Percentiles rank a stretch among this genome's conserved stretches.
Evolutionary conservation across 2,113 vertebrate species (phyloP).

Genomic region (Pagrus major): DNA sequence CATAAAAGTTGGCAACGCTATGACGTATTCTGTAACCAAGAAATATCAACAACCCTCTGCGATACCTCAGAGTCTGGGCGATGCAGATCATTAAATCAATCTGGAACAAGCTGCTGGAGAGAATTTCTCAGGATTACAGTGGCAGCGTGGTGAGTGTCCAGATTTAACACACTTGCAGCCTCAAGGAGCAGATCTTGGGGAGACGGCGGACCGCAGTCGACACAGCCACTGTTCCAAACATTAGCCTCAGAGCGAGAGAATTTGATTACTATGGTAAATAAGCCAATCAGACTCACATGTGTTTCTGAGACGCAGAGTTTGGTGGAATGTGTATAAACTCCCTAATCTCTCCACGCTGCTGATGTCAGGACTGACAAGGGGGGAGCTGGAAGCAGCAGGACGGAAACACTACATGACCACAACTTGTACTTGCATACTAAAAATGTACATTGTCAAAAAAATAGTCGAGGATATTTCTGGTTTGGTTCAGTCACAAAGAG

Average conservation of each 20-base stretch:
- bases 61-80: conserved; percentile 17
- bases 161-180: conserved; percentile 14
- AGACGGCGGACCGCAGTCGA: conserved; percentile 18
- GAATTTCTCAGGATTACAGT: conserved; percentile 22
- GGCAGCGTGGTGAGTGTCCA: conserved; percentile 11
- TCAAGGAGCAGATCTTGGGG: conserved; percentile 36
- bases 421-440: conserved; percentile 5
- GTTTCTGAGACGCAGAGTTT: conserved; percentile 35
- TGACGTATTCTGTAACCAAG: background rate
- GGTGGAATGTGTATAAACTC: conserved; percentile 50
- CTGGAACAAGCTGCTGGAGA: background rate
- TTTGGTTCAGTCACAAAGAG: background rate
- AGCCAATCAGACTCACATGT: conserved; percentile 47
- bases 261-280: conserved; percentile 63
- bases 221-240: conserved; percentile 40
- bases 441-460: conserved; percentile 6
- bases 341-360: conserved; percentile 35
- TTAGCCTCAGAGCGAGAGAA: conserved; percentile 33
- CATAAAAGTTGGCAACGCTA: conserved; percentile 31
- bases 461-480: conserved; percentile 37
- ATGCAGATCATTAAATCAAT: conserved; percentile 38
- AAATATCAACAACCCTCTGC: conserved; percentile 16
- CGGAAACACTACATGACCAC: conserved; percentile 17
- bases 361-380: conserved; percentile 56
- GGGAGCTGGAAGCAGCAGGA: conserved; percentile 38